These are phyloP conservation scores for Pseudococcus viburni DNA, from an alignment of 2,888 invertebrate genomes.

Conservation along the genomic window DNA sequence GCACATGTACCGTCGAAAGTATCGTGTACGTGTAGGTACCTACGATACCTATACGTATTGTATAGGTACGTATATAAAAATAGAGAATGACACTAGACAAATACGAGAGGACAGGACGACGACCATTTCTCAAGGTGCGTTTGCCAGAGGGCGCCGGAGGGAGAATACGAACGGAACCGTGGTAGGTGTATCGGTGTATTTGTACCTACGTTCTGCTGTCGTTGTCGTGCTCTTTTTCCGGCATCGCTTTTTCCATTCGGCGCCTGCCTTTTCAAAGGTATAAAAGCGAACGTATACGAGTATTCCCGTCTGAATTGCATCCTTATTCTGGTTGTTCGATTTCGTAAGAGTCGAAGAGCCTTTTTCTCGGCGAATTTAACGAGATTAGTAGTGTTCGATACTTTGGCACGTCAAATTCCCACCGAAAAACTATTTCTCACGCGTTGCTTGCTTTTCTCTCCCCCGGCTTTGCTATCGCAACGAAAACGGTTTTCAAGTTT, in stretches of 20 bases:
- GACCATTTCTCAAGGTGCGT: conserved; percentile 19
- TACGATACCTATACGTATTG: not conserved
- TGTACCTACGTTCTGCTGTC: not conserved
- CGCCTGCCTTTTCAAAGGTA: not conserved
- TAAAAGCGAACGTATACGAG: not conserved
- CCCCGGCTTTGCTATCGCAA: not conserved
- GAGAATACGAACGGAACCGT: not conserved
- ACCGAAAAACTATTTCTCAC: conserved; percentile 36
- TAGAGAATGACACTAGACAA: conserved; percentile 27
- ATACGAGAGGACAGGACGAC: not conserved
- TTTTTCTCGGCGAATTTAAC: conserved; percentile 30
- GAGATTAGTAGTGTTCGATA: conserved; percentile 53
- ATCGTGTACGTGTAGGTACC: not conserved
- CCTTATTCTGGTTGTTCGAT: conserved; percentile 26
- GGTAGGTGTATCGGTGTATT: not conserved
- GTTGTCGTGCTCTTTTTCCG: not conserved
- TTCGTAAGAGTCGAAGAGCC: not conserved
- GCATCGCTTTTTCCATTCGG: not conserved
- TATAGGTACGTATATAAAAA: not conserved
- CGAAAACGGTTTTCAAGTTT: not conserved
- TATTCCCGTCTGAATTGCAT: conserved; percentile 23
- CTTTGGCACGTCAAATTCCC: conserved; percentile 31
- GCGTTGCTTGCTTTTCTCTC: not conserved
- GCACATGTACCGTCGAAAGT: too few species aligned
- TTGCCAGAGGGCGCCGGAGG: not conserved